These are phyloP conservation scores for Siphamia tubifer DNA, from an alignment of 2,113 vertebrate genomes.

Conservation along the genomic window DNA sequence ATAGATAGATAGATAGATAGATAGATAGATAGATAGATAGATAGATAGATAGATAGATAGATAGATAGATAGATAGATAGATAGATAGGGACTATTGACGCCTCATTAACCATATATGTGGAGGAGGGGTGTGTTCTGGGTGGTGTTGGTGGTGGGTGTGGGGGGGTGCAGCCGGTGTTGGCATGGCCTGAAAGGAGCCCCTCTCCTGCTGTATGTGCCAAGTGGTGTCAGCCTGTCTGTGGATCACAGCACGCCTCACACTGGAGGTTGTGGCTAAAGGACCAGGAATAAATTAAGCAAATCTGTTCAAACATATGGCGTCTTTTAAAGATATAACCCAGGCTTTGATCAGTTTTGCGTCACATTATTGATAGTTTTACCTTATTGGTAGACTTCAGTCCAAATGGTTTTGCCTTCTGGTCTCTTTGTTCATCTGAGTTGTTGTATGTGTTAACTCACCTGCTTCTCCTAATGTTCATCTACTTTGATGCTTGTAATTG, in stretches of 20 bases:
- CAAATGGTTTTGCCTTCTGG: too few species aligned
- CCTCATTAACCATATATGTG: background rate
- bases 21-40: too few species aligned
- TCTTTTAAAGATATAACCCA: slow-evolving; percentile 9
- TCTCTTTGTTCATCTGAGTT: background rate
- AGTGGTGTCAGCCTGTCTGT: slow-evolving; percentile 69
- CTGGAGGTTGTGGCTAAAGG: slow-evolving; percentile 39
- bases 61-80: too few species aligned
- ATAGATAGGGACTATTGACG: background rate
- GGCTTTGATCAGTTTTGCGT: slow-evolving; percentile 38
- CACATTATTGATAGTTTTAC: slow-evolving; percentile 1
- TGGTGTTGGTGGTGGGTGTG: background rate
- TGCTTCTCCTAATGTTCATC: slow-evolving; percentile 20
- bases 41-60: too few species aligned
- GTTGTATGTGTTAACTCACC: slow-evolving; percentile 18
- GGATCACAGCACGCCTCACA: slow-evolving; percentile 50
- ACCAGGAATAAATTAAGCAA: slow-evolving; percentile 52
- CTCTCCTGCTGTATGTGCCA: slow-evolving; percentile 55
- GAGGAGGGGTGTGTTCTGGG: slow-evolving; percentile 10
- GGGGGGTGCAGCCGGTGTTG: slow-evolving; percentile 50
- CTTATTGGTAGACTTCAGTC: too few species aligned
- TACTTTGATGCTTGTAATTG: slow-evolving; percentile 51
- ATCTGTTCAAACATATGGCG: slow-evolving; percentile 61
- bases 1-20: too few species aligned
- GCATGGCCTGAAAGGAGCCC: slow-evolving; percentile 62